A percentile compares a stretch with the other conserved stretches of the same genome.
phyloP scores from a whole-genome alignment of 2,113 vertebrate genomes.

The Bos javanicus region DNA sequence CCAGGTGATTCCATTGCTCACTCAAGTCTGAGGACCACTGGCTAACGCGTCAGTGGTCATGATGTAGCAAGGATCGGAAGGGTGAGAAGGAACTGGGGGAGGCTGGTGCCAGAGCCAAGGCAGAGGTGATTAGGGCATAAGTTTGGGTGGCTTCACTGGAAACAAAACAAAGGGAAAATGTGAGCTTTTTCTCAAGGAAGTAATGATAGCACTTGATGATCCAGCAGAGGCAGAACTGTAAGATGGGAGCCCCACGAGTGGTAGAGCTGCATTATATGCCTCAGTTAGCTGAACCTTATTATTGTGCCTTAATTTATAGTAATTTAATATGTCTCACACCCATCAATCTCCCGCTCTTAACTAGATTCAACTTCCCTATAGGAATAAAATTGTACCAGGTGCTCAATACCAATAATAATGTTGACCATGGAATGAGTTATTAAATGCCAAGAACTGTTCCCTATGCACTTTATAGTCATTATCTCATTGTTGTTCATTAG shows the following conservation, averaged over 20 bases:
- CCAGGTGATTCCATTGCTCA: neutral
- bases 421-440: neutral
- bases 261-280: neutral
- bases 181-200: neutral
- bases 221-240: neutral
- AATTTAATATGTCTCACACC: neutral
- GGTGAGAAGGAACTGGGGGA: neutral
- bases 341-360: neutral
- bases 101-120: neutral
- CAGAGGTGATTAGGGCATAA: neutral
- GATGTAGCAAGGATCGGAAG: neutral
- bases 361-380: neutral
- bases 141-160: neutral
- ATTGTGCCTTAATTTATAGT: constrained; percentile 12
- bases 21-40: neutral
- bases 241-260: neutral
- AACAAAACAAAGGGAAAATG: neutral
- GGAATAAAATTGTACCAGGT: neutral
- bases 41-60: neutral
- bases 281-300: neutral
- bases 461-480: neutral
- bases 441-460: constrained; percentile 10
- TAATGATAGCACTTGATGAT: neutral
- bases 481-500: constrained; percentile 17
- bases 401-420: neutral